Evolutionary conservation across 2,797 vertebrate species (phyloP).

Genomic region (Protonibea diacanthus): DNA sequence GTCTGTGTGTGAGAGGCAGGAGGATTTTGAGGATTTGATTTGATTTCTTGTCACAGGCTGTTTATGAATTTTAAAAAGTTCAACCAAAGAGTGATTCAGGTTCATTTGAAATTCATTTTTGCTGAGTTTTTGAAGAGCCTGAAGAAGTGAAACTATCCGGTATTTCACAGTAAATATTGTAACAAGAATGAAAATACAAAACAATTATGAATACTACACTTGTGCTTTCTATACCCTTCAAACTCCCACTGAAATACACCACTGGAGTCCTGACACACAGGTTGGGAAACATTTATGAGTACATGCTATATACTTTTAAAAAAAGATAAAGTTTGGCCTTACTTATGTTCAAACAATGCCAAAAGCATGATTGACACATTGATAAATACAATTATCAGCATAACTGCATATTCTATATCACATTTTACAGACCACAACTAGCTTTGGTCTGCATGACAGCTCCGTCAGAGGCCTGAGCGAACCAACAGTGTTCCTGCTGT

Average conservation of each 20-base stretch:
- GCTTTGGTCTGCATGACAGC: background rate
- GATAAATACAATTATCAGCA: background rate
- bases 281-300: background rate
- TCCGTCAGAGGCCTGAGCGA: background rate
- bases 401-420: background rate
- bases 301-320: no score
- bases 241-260: no score
- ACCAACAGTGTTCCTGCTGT: slow-evolving; percentile 38
- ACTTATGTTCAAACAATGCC: background rate
- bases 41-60: background rate
- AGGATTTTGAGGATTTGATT: background rate
- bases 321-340: background rate
- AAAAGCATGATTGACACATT: background rate
- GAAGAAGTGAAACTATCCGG: background rate
- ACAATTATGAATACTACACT: no score
- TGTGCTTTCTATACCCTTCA: no score
- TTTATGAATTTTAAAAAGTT: background rate
- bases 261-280: no score
- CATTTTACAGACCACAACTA: background rate
- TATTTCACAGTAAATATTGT: background rate
- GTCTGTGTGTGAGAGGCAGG: no score
- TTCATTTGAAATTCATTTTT: background rate
- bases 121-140: background rate
- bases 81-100: background rate
- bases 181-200: background rate